Evolutionary conservation across 2,113 vertebrate species (phyloP).

Genomic region (Paralichthys olivaceus): DNA sequence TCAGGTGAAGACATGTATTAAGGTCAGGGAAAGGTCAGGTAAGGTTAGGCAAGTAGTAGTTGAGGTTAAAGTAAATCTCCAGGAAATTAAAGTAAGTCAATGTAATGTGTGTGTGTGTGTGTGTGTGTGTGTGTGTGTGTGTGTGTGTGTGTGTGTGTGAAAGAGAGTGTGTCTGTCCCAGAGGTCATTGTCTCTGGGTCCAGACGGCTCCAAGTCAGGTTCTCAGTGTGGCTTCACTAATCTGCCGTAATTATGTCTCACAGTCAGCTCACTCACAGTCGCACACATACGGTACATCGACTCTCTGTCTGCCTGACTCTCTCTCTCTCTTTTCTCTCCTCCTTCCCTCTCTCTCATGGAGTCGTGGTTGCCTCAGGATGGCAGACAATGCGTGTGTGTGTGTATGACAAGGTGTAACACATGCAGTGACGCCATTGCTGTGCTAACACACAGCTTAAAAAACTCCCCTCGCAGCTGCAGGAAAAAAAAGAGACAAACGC

Average conservation of each 20-base stretch:
- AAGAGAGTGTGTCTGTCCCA: slow-evolving; percentile 36
- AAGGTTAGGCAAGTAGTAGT: background rate
- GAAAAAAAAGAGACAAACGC: slow-evolving; percentile 12
- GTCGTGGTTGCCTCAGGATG: slow-evolving; percentile 34
- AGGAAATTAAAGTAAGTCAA: background rate
- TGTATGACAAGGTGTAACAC: slow-evolving; percentile 19
- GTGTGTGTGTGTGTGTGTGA: slow-evolving; percentile 3
- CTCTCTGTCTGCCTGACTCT: slow-evolving; percentile 28
- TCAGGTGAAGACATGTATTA: background rate
- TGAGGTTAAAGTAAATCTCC: too few species aligned
- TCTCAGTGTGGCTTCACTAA: slow-evolving; percentile 75
- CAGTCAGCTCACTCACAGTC: slow-evolving; percentile 55
- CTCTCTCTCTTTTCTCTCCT: slow-evolving; percentile 5
- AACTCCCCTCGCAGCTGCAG: slow-evolving; percentile 43
- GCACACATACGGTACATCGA: slow-evolving; percentile 46
- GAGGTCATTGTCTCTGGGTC: slow-evolving; percentile 72
- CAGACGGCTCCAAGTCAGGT: slow-evolving; percentile 65
- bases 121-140: slow-evolving; percentile 22
- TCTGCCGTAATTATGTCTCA: slow-evolving; percentile 76
- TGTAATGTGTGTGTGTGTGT: background rate
- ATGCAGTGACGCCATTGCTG: slow-evolving; percentile 13
- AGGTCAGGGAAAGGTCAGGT: too few species aligned
- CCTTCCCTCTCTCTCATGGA: slow-evolving; percentile 23
- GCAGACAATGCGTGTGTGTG: slow-evolving; percentile 17
- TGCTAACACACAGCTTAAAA: slow-evolving; percentile 16